phyloP scores from a whole-genome alignment of 2,113 vertebrate genomes.

The Eolophus roseicapilla region DNA sequence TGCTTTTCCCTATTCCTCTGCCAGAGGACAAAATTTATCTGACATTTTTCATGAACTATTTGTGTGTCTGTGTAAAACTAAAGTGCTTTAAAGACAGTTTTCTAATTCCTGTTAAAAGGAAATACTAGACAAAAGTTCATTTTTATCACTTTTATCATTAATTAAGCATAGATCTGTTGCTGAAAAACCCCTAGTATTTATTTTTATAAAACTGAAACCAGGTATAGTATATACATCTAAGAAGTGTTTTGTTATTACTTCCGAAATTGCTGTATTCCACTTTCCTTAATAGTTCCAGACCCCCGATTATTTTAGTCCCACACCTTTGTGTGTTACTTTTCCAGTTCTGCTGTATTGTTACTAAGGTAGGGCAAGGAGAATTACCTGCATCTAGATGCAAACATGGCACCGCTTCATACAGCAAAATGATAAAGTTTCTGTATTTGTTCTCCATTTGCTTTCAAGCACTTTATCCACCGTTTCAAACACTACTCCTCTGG shows the following conservation, averaged over 20 bases:
- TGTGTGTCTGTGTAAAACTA: neutral
- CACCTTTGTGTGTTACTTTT: neutral
- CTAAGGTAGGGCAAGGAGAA: neutral
- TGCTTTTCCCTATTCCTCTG: neutral
- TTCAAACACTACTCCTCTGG: neutral
- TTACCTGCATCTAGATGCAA: neutral
- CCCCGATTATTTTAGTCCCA: neutral
- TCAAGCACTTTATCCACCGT: neutral
- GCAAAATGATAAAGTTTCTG: neutral
- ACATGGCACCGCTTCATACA: neutral
- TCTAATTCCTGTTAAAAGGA: neutral
- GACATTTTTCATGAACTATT: neutral
- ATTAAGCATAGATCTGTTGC: neutral
- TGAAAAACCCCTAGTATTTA: neutral
- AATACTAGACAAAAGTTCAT: neutral
- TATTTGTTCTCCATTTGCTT: neutral
- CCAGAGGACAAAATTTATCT: neutral
- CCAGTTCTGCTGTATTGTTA: neutral
- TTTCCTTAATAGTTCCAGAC: neutral
- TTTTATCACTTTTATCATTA: neutral
- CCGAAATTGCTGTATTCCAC: neutral
- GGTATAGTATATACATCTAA: neutral
- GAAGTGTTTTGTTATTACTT: neutral
- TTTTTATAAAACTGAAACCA: neutral
- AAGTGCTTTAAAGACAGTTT: neutral